These are phyloP conservation scores for Spicauda simplicius DNA, from an alignment of 2,888 invertebrate genomes.

Conservation along the genomic window DNA sequence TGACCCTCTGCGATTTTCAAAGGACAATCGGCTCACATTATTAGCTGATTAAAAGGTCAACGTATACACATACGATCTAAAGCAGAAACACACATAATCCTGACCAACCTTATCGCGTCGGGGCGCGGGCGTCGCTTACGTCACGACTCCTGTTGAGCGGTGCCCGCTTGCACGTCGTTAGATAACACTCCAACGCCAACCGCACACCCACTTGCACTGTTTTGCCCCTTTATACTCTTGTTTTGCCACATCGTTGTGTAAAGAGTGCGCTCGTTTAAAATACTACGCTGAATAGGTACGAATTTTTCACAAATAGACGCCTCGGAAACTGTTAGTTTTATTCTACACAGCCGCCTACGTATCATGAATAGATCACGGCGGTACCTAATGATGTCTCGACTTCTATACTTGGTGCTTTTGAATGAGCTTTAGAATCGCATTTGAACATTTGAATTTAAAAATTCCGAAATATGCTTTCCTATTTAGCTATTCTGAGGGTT, in stretches of 20 bases:
- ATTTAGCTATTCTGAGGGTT: not conserved
- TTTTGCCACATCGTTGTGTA: constrained; percentile 24
- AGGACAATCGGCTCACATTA: too few relatives aligned
- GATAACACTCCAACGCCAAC: constrained; percentile 15
- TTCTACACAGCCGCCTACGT: constrained; percentile 5
- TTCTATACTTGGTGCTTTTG: constrained; percentile 14
- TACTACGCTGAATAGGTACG: constrained; percentile 23
- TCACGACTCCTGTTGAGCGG: constrained; percentile 15
- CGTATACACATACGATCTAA: too few relatives aligned
- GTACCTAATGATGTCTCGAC: constrained; percentile 18
- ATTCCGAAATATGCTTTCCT: constrained; percentile 1
- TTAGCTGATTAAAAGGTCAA: too few relatives aligned
- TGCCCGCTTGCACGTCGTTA: constrained; percentile 15
- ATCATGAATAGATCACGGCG: constrained; percentile 5
- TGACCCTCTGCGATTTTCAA: too few relatives aligned
- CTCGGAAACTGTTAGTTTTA: constrained; percentile 8
- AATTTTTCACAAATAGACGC: constrained; percentile 11
- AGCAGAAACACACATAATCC: constrained; percentile 3
- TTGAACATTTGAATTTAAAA: constrained; percentile 8
- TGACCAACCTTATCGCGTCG: not conserved
- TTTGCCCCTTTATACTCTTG: constrained; percentile 19
- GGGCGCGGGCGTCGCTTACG: constrained; percentile 4
- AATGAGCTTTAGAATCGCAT: constrained; percentile 7
- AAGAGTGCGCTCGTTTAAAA: constrained; percentile 24
- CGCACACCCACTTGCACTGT: constrained; percentile 8